These are phyloP conservation scores for Tetramorium parvispinum DNA, from an alignment of 1,140 invertebrate species.

Conservation along the genomic window DNA sequence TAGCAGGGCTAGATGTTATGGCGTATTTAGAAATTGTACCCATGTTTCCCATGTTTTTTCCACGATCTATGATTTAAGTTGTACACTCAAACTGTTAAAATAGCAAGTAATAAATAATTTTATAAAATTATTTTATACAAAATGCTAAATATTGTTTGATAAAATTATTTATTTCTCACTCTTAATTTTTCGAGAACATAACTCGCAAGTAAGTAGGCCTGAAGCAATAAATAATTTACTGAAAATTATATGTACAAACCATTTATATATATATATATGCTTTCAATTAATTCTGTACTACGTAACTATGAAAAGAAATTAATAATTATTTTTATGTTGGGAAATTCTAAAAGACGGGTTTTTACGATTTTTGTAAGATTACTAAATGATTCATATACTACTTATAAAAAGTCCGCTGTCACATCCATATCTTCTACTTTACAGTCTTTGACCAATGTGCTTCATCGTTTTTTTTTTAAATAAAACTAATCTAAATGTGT, in stretches of 20 bases:
- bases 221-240: slow-evolving; percentile 35
- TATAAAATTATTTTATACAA: slow-evolving; percentile 58
- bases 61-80: slow-evolving; percentile 21
- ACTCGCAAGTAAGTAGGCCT: slow-evolving; percentile 24
- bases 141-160: slow-evolving; percentile 24
- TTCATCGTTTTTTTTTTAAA: slow-evolving; percentile 58
- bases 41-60: slow-evolving; percentile 60
- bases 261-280: slow-evolving; percentile 6
- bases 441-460: slow-evolving; percentile 70
- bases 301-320: slow-evolving; percentile 36
- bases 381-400: slow-evolving; percentile 56
- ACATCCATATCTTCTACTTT: slow-evolving; percentile 42
- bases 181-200: slow-evolving; percentile 16
- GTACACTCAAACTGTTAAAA: slow-evolving; percentile 49
- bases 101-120: slow-evolving; percentile 66
- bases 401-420: slow-evolving; percentile 51
- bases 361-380: slow-evolving; percentile 22
- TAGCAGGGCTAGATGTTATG: slow-evolving; percentile 80
- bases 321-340: slow-evolving; percentile 44
- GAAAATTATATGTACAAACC: slow-evolving; percentile 46
- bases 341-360: slow-evolving; percentile 46
- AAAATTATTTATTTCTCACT: slow-evolving; percentile 50
- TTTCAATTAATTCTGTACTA: slow-evolving; percentile 66
- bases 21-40: slow-evolving; percentile 78
- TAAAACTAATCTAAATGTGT: slow-evolving; percentile 68